Conservation (phyloP, 2,797 vertebrate genomes). For the Sebastes reedi region DNA sequence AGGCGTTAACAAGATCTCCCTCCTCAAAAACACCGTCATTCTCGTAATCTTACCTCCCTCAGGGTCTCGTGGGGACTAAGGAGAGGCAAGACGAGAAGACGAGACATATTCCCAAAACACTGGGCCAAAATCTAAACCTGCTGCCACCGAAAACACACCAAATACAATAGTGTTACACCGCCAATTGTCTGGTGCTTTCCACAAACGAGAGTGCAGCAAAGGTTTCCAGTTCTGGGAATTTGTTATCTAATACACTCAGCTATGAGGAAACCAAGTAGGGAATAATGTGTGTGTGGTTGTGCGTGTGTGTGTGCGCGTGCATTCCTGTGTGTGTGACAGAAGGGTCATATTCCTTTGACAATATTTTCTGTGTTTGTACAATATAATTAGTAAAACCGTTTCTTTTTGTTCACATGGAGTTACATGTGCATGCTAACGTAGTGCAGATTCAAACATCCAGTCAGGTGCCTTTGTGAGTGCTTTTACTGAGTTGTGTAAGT, state of each 20-base stretch:
- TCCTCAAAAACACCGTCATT: not conserved
- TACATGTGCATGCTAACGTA: not conserved
- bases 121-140: conserved; percentile 17
- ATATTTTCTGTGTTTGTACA: not conserved
- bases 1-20: not conserved
- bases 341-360: not conserved
- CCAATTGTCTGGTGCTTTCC: conserved; percentile 12
- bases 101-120: conserved; percentile 2
- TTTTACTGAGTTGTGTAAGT: not conserved
- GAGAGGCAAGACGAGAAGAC: conserved; percentile 21
- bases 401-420: not conserved
- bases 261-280: conserved; percentile 4
- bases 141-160: not conserved
- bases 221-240: conserved; percentile 27
- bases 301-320: not conserved
- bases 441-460: not conserved
- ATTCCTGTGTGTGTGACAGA: not conserved
- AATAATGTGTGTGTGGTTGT: not conserved
- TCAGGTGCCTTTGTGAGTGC: not conserved
- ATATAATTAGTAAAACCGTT: not conserved
- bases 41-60: conserved; percentile 7
- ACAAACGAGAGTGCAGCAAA: not conserved
- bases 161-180: conserved; percentile 28
- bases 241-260: conserved; percentile 23
- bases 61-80: conserved; percentile 13